Evolutionary conservation across 1,140 invertebrate species (phyloP).

Genomic region (Pomacea maculata): DNA sequence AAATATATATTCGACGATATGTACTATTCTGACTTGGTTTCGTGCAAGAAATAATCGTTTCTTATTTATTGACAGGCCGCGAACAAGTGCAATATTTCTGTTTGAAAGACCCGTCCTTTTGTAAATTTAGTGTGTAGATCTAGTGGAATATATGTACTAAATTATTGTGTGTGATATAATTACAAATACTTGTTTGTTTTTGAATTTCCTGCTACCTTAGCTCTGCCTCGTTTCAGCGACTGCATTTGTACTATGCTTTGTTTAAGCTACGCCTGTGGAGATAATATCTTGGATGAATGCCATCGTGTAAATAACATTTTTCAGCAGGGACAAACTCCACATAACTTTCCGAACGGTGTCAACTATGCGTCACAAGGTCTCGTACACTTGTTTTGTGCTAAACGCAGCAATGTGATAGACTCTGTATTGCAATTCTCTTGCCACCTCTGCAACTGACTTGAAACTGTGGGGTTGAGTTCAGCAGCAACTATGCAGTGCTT

Average conservation of each 20-base stretch:
- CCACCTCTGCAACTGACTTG: too few relatives aligned
- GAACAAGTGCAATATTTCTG: slow-evolving; percentile 24
- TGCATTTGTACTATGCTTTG: not conserved
- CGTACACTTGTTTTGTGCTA: too few relatives aligned
- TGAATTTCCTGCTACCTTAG: not conserved
- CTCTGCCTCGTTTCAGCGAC: not conserved
- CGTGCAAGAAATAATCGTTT: not conserved
- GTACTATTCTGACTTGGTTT: slow-evolving; percentile 2
- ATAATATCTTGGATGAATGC: too few relatives aligned
- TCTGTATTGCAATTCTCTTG: too few relatives aligned
- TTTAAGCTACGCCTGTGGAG: not conserved
- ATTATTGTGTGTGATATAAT: slow-evolving; percentile 11
- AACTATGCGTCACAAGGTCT: too few relatives aligned
- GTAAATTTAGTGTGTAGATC: slow-evolving; percentile 11
- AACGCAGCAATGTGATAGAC: too few relatives aligned
- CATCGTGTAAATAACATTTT: too few relatives aligned
- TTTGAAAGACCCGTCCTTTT: slow-evolving; percentile 8
- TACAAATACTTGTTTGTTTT: not conserved
- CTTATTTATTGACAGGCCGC: slow-evolving; percentile 22
- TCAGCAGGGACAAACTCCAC: too few relatives aligned
- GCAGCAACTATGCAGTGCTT: too few relatives aligned
- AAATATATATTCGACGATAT: not conserved
- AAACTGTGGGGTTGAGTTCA: too few relatives aligned
- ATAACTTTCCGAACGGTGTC: too few relatives aligned
- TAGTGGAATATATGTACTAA: slow-evolving; percentile 17